Percentiles rank a stretch among this genome's conserved stretches.
phyloP scores from a whole-genome alignment of 2,888 invertebrate species.

The Zootermopsis nevadensis region DNA sequence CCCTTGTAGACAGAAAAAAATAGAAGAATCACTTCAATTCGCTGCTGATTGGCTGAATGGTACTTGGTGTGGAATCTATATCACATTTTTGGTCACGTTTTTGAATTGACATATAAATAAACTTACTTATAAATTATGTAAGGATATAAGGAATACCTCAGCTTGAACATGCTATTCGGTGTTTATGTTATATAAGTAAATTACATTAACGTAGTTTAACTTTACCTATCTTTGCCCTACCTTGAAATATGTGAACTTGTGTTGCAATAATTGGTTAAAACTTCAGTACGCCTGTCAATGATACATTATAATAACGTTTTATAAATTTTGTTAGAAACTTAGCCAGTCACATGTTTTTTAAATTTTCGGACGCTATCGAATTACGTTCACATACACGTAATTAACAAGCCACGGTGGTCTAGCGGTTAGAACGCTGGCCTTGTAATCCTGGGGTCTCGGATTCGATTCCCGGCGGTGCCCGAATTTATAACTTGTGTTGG shows the following conservation, averaged over 20 bases:
- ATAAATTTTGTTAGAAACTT: neutral
- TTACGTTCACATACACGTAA: no score
- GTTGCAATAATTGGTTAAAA: neutral
- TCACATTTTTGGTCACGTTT: neutral
- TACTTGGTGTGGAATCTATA: neutral
- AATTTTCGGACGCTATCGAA: no score
- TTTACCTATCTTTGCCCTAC: neutral
- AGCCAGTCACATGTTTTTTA: no score
- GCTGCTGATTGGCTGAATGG: neutral
- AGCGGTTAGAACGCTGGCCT: no score
- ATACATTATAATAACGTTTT: neutral
- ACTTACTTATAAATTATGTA: neutral
- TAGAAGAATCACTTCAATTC: neutral
- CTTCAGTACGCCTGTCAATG: neutral
- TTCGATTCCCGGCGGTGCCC: no score
- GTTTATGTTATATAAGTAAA: neutral
- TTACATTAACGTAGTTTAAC: neutral
- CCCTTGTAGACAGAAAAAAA: neutral
- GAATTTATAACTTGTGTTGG: no score
- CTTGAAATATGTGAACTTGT: slow-evolving; percentile 12
- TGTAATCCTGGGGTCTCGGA: no score
- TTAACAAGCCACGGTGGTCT: no score
- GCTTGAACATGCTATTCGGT: neutral
- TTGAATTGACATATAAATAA: slow-evolving; percentile 8
- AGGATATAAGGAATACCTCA: neutral